Base-by-base conservation (phyloP, 1,140 invertebrate species). In the Daktulosphaira vitifoliae region DNA sequence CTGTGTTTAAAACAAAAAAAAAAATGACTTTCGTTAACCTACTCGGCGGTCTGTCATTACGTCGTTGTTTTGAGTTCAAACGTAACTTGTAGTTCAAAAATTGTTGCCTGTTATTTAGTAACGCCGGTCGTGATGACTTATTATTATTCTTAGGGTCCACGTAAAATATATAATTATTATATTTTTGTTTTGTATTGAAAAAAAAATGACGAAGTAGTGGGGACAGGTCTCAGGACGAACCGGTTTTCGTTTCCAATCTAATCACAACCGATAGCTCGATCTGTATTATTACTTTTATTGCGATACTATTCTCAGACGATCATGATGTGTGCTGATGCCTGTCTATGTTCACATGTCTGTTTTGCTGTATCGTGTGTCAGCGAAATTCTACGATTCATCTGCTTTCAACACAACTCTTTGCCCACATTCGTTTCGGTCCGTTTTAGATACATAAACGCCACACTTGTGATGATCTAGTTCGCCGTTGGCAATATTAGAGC, bases 261-360 rank as follows among this genome's bases (percentile, higher is more conserved):
- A 44, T n/a, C 15, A 44, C 22, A 59, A 44, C 38, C 54, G 39
- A 59, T 59, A 59, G 9, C 23, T n/a, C 54, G n/a, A 59, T 59
- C 54, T 59, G 25, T 59, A 59, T 44, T 59, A 59, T 59, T 59
- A 59, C 23, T 59, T 23, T 26, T 59, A 44, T 44, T 59, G 39
- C 52, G 15, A 18, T 18, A 5, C 38, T 25, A 44, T 56, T 37
- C 23, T 44, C 33, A n/a, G n/a, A 26, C 22, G 39, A 59, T 59
- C 39, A 38, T 44, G 54, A 59, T 39, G 39, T 59, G 7, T 44
- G 18, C 37, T 8, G n/a, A 9, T 16, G 5, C 37, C 33, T 39
- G 20, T 3, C 25, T 23, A 15, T 39, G 37, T 39, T 54, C 37
- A 54, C 52, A 54, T 54, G 52, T 54, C 52, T 7, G 52, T 18